Conservation (phyloP, 1,140 invertebrate species). For the Drosophila chauvacae region DNA sequence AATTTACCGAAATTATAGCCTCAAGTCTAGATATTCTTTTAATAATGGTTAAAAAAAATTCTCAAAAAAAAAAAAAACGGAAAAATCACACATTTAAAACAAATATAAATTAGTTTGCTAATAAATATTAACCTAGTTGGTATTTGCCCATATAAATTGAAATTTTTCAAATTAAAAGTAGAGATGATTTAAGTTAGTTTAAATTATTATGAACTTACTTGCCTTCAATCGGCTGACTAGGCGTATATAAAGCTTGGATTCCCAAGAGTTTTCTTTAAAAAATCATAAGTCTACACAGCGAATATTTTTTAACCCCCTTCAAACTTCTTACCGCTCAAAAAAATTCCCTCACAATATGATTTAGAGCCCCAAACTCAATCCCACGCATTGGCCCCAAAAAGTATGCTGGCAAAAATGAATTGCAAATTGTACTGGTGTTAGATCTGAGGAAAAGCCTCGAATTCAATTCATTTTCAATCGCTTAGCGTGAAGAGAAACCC, state of each 20-base stretch:
- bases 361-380: background rate
- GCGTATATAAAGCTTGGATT: background rate
- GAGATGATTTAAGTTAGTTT: background rate
- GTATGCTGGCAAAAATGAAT: conserved; percentile 38
- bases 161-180: background rate
- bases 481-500: conserved; percentile 21
- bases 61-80: too few species aligned
- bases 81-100: too few species aligned
- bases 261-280: background rate
- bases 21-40: too few species aligned
- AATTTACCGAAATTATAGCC: too few species aligned
- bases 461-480: conserved; percentile 58
- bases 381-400: conserved; percentile 35
- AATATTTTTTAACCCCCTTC: background rate
- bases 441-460: conserved; percentile 52
- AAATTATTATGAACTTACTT: too few species aligned
- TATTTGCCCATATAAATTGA: too few species aligned
- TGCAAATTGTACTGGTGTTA: conserved; percentile 31
- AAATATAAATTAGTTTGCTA: too few species aligned
- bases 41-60: too few species aligned
- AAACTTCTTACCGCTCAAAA: background rate
- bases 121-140: too few species aligned
- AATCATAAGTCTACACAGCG: too few species aligned
- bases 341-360: background rate
- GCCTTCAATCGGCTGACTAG: background rate